phyloP scores from a whole-genome alignment of 2,797 vertebrate genomes.

The Vespertilio murinus region DNA sequence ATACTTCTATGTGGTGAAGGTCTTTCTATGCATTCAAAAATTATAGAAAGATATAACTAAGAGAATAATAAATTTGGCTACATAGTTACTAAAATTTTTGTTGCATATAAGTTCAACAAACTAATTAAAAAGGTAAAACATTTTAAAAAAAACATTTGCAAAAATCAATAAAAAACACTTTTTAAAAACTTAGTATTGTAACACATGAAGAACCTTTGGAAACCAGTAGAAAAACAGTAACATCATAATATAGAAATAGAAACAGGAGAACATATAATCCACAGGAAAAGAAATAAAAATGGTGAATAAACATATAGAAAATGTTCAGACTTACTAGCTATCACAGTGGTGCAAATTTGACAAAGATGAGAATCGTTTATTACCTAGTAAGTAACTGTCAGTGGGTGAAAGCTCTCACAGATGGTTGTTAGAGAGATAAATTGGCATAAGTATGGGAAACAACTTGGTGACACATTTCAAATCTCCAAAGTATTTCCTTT shows the following conservation, averaged over 20 bases:
- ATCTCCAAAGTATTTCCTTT: not conserved
- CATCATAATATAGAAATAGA: not conserved
- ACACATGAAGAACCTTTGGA: not conserved
- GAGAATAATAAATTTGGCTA: slow-evolving; percentile 19
- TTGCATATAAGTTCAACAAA: not conserved
- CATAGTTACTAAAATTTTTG: slow-evolving; percentile 1
- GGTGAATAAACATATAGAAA: not conserved
- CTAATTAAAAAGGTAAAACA: not conserved
- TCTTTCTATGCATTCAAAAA: not conserved
- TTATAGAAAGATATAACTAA: not conserved
- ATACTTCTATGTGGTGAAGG: not conserved
- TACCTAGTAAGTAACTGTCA: not conserved
- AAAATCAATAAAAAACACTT: not conserved
- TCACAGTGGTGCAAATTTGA: not conserved
- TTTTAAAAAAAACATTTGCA: not conserved
- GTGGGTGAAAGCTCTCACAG: not conserved
- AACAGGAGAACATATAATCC: not conserved
- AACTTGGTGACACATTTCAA: not conserved
- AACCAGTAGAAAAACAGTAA: not conserved
- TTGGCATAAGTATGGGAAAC: not conserved
- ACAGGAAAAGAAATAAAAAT: slow-evolving; percentile 11
- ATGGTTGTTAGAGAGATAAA: not conserved
- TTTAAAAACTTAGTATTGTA: not conserved
- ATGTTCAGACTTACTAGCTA: not conserved
- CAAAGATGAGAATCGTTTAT: not conserved